These are phyloP conservation scores for Triplophysa bombifrons DNA, from an alignment of 2,797 vertebrate genomes.

Conservation along the genomic window DNA sequence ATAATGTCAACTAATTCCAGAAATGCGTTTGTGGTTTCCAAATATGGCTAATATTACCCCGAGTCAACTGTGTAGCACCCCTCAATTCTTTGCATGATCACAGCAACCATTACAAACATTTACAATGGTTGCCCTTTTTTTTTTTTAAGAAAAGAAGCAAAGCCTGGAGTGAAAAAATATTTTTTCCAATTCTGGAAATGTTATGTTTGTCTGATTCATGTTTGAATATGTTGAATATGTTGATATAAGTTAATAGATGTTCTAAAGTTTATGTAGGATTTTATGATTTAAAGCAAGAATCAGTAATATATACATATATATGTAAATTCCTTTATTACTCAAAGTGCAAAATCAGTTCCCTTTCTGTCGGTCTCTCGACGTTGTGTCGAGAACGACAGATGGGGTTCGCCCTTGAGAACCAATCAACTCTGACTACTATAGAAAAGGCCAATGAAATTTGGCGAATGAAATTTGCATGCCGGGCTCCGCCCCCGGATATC, in stretches of 20 bases:
- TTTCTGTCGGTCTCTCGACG: no score
- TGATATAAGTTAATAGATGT: neutral
- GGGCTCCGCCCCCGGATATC: no score
- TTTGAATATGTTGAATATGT: neutral
- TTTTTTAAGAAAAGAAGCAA: neutral
- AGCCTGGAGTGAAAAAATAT: neutral
- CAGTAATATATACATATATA: neutral
- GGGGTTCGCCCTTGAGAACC: no score
- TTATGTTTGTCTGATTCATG: slow-evolving; percentile 4
- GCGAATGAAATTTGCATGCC: no score
- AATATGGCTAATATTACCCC: neutral
- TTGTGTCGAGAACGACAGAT: no score
- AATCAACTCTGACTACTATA: no score
- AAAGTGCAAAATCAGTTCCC: neutral
- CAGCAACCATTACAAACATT: neutral
- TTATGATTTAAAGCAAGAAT: slow-evolving; percentile 3
- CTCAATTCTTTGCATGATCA: neutral
- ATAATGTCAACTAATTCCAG: neutral
- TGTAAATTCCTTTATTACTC: neutral
- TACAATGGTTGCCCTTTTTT: neutral
- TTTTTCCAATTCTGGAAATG: neutral
- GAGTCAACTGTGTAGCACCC: slow-evolving; percentile 15
- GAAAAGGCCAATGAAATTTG: no score
- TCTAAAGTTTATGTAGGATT: slow-evolving; percentile 2
- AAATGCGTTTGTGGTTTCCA: neutral